Base-by-base conservation (phyloP, 2,797 vertebrate species). In the Leptatherina wallacei region DNA sequence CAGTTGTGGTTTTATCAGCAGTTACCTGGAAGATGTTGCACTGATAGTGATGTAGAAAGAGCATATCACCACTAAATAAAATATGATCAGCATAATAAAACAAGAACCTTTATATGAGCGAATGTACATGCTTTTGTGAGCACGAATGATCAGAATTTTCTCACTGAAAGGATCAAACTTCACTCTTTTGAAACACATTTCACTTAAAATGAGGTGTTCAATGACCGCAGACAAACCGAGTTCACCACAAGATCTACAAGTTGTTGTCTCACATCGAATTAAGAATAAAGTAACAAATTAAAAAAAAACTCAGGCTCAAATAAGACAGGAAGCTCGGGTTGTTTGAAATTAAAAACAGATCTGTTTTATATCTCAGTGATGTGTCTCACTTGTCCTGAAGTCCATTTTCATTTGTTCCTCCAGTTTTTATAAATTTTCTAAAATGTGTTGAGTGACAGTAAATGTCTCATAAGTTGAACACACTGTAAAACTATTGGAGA, bases 1-100 rank as follows among this genome's bases (percentile, higher is more conserved):
- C 12, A 36, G n/a, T 56, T 36, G 33, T 47, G 65, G 55, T 66
- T 80, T 59, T 33, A 47, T 42, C 22, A 57, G 27, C 33, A 61
- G 20, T 60, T 4, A 0, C 6, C 30, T 62, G 36, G n/a, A 36
- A 69, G 24, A 20, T 18, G 14, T 63, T 65, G 65, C 20, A 36
- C 11, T 8, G 60, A 30, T 67, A 8, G 33, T 14, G 60, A 66
- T 64, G 51, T 59, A 18, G 40, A 73, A n/a, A 13, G 29, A 35
- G 0, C 4, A 30, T 16, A 64, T 16, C 22, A 0, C 47, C 14
- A 51, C 3, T 11, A 42, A 24, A 51, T 3, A 49, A 20, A 51
- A 29, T 56, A 42, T 20, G 11, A 10, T 52, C 22, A 9, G 2
- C 14, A 18, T 13, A 29, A 2, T 18, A 55, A 14, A 29, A 55